Percentiles rank a stretch among this genome's conserved stretches.
Evolutionary conservation across 2,797 vertebrate genomes (phyloP).

Genomic region (Falco rusticolus): DNA sequence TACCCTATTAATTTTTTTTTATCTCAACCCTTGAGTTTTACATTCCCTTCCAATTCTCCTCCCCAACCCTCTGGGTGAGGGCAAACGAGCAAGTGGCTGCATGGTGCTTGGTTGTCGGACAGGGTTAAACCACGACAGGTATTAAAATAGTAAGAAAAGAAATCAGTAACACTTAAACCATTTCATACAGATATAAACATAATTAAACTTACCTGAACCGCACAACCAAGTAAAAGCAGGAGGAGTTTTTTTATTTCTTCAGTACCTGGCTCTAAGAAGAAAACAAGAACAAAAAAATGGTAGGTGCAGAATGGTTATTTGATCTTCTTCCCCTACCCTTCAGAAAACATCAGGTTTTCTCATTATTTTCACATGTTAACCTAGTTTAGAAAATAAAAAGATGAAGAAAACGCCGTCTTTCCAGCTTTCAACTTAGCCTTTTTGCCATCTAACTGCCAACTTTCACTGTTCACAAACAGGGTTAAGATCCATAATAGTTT

Average conservation of each 20-base stretch:
- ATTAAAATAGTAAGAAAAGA: not conserved
- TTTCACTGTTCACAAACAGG: not conserved
- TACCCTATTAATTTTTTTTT: no score
- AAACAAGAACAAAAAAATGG: not conserved
- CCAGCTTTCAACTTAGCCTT: not conserved
- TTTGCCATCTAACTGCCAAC: not conserved
- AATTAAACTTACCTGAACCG: conserved; percentile 88
- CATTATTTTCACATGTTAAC: not conserved
- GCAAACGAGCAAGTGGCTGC: no score
- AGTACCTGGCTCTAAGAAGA: conserved; percentile 86
- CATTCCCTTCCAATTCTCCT: no score
- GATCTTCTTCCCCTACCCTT: not conserved
- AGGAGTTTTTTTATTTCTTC: conserved; percentile 94
- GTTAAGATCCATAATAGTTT: not conserved
- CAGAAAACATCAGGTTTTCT: not conserved
- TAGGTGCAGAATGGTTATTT: not conserved
- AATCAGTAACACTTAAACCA: not conserved
- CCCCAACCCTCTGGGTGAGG: no score
- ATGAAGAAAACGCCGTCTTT: not conserved
- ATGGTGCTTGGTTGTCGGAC: no score
- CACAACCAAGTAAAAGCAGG: conserved; percentile 93
- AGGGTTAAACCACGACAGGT: no score
- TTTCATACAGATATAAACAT: not conserved
- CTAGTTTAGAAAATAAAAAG: not conserved
- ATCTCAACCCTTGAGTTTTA: no score